Base-by-base conservation (phyloP, 2,797 vertebrate species). In the Myotis vivesi region DNA sequence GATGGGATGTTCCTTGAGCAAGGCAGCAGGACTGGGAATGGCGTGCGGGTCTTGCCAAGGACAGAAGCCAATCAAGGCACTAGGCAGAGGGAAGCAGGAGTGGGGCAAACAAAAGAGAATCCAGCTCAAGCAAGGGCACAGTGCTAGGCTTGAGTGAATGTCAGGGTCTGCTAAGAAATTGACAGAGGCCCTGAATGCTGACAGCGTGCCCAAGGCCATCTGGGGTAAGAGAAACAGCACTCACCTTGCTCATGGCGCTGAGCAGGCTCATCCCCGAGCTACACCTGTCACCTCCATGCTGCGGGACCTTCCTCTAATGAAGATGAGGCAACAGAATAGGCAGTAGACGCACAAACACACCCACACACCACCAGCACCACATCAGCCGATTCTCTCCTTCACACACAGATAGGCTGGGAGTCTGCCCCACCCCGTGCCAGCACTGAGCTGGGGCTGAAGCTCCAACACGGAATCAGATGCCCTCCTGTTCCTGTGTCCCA, bases 191-290 rank as follows among this genome's bases (percentile, higher is more conserved):
- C 46, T 33, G 23, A 38, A 46, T 9, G 51, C 5, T 10, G 4
- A 22, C 0, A 1, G 12, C 44, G 8, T 8, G 25, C 33, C 25
- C 11, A 19, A n/a, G 28, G 49, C 5, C 2, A 0, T 2, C 5
- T n/a, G 20, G 49, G n/a, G 83, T 51, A 38, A 33, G 49, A 55
- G 85, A 46, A 36, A 62, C 38, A 25, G 83, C 51, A 6, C 19
- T n/a, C 28, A 3, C 36, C 12, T 1, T 3, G 12, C 10, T 38
- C 3, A 0, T 12, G 19, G 38, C 33, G 4, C 15, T 22, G 28
- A 64, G 20, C 22, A 62, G 33, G 51, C 41, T 55, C 38, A 55
- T 41, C n/a, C 23, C 38, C 38, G 66, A 7, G 11, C 30, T 30
- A 28, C 11, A 11, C 51, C 23, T 28, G 20, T 36, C 13, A 22